Percentiles rank a stretch among this genome's conserved stretches.
Conservation (phyloP, 2,888 invertebrate genomes). For the Glyphotaelius pellucidus region DNA sequence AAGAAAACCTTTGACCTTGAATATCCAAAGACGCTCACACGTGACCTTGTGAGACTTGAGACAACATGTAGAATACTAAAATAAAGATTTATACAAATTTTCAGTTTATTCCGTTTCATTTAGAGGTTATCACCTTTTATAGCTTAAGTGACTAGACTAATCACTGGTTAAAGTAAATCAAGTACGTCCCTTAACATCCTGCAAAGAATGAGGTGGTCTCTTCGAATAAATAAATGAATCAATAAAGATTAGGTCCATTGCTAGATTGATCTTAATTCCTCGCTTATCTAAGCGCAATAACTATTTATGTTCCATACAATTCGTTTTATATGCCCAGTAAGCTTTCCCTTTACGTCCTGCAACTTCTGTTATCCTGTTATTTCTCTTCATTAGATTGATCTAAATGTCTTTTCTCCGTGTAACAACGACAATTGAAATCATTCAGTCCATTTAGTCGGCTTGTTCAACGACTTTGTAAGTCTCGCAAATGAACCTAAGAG, state of each 20-base stretch:
- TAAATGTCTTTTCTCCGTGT: neutral
- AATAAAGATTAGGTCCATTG: neutral
- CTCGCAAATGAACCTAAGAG: constrained; percentile 31
- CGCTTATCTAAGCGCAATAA: neutral
- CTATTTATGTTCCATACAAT: neutral
- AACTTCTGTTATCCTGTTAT: neutral
- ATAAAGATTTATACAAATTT: too few relatives aligned
- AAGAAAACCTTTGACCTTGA: too few relatives aligned
- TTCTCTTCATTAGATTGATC: constrained; percentile 1
- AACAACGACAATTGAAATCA: neutral
- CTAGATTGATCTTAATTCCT: neutral
- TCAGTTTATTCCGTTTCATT: too few relatives aligned
- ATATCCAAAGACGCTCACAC: too few relatives aligned
- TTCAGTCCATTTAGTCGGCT: neutral
- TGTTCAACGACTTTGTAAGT: constrained; percentile 29
- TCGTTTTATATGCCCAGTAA: neutral
- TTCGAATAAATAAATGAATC: neutral
- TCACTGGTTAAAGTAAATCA: too few relatives aligned
- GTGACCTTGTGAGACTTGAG: too few relatives aligned
- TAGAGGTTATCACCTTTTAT: too few relatives aligned
- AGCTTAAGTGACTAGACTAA: too few relatives aligned
- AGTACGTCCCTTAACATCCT: too few relatives aligned
- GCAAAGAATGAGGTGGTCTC: neutral
- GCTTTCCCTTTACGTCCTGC: neutral
- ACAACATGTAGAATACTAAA: too few relatives aligned